Evolutionary conservation across 2,888 invertebrate species (phyloP), one percentile per base, ranked within the genome.

Genomic region (Plemyria rubiginata): DNA sequence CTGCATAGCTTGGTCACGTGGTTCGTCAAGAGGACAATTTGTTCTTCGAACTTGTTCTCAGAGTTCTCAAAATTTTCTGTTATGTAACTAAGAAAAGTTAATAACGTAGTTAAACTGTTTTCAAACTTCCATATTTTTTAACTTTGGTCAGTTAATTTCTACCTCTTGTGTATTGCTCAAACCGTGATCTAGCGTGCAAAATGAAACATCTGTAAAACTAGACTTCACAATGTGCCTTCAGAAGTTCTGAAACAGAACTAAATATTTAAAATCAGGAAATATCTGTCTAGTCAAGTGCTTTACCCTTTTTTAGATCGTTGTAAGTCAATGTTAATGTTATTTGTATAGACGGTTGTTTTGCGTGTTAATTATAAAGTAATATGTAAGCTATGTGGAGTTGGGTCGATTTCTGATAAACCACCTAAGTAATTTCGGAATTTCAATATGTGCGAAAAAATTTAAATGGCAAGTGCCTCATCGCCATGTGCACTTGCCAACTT

Each of bases 101-200:
- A 22, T 22, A 22, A 22, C 22, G 22, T 22, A 22, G n/a, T n/a
- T n/a, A 22, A 49, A 32, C 32, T 13, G 49, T 8, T 22, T 29
- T 49, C 49, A 28, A 7, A 32, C 6, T 32, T 49, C 49, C 7
- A 5, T 32, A 4, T 4, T 32, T 32, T 32, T 32, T 32, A 32
- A 32, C 8, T 32, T 32, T 32, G 32, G 32, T 32, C 32, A 32
- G 32, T 32, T 8, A 32, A 32, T 32, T 32, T 32, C 32, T 32
- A 48, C n/a, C 28, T 49, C 29, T 29, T 43, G 43, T 16, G 16
- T 45, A 45, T 45, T 43, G 43, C 43, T 43, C 15, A 43, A 15
- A 43, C 8, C 15, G 16, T 45, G 45, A 15, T 13, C 15, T 43
- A 3, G 43, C 13, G 13, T 4, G 15, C 13, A 43, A 16, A 16